These are phyloP conservation scores for Strongylocentrotus purpuratus DNA, from an alignment of 35 echinoderm and acorn worm genomes.

Conservation along the genomic window DNA sequence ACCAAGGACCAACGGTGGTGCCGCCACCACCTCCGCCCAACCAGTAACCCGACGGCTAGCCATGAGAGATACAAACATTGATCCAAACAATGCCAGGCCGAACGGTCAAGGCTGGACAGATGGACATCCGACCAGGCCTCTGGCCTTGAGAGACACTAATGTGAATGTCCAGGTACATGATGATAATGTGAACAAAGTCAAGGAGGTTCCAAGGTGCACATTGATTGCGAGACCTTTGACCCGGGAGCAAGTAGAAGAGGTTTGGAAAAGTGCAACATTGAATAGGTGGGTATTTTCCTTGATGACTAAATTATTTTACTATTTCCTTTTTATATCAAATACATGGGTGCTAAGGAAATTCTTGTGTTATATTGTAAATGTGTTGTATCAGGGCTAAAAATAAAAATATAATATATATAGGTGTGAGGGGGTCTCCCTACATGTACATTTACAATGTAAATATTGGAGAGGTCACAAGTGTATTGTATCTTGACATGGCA, in stretches of 20 bases:
- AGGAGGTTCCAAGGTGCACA: slow-evolving; percentile 50
- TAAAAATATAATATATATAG: too few species aligned
- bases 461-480: too few species aligned
- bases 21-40: slow-evolving; percentile 1
- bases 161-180: background rate
- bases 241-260: slow-evolving; percentile 37
- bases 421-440: too few species aligned
- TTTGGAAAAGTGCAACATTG: slow-evolving; percentile 80
- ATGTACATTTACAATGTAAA: too few species aligned
- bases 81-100: slow-evolving; percentile 27
- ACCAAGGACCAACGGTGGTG: slow-evolving; percentile 5
- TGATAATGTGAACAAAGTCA: background rate
- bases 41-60: slow-evolving; percentile 29
- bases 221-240: slow-evolving; percentile 53
- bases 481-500: too few species aligned
- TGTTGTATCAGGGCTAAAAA: too few species aligned
- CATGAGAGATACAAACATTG: slow-evolving; percentile 34
- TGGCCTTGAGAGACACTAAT: slow-evolving; percentile 22
- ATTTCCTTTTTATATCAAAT: too few species aligned
- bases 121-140: slow-evolving; percentile 33
- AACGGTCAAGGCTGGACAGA: slow-evolving; percentile 37
- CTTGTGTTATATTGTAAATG: too few species aligned
- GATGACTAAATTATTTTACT: background rate
- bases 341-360: too few species aligned
- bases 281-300: slow-evolving; percentile 52